Evolutionary conservation across 2,797 vertebrate species (phyloP), one percentile per base, ranked within the genome.

Genomic region (Adelosebastes latens): DNA sequence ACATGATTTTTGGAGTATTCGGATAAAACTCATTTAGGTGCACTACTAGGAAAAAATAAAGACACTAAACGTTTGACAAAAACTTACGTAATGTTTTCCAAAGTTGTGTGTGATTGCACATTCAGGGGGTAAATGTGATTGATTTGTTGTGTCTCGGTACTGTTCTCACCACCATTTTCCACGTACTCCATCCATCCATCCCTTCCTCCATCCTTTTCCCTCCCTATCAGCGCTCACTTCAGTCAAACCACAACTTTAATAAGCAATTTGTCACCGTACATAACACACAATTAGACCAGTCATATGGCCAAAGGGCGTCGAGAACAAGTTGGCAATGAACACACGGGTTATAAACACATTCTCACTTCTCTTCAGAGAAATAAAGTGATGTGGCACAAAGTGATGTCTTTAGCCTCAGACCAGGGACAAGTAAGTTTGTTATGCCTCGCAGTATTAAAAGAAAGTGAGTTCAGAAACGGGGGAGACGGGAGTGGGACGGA

Each of bases 321-420:
- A 73, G 86, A 89, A 77, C 80, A 86, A 92, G 87, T 90, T 93
- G 85, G 89, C 81, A 89, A 90, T 87, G 77, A 92, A 86, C 86
- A 89, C 89, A 79, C 67, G 9, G 85, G 84, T 91, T 87, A 70
- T 83, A 88, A 91, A 90, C 89, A 88, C 86, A 76, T 81, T 90
- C 82, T 86, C 89, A 87, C 85, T 91, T 85, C 31, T 79, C 86
- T 77, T 89, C 72, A 67, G 70, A 87, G 76, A 79, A 81, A 80
- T 83, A 76, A 90, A 91, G 72, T 55, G 82, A 92, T 84, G 91
- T 89, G 91, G 91, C 84, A 90, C 84, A 90, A 92, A 94, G 90
- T 90, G 89, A 92, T 79, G 91, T 92, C 88, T 93, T 90, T 83
- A 93, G 87, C 90, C 90, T 80, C 81, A 81, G 87, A 93, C 89